A percentile compares a stretch with the other conserved stretches of the same genome.
Conservation (phyloP, 2,888 invertebrate genomes). For the Thera britannica region DNA sequence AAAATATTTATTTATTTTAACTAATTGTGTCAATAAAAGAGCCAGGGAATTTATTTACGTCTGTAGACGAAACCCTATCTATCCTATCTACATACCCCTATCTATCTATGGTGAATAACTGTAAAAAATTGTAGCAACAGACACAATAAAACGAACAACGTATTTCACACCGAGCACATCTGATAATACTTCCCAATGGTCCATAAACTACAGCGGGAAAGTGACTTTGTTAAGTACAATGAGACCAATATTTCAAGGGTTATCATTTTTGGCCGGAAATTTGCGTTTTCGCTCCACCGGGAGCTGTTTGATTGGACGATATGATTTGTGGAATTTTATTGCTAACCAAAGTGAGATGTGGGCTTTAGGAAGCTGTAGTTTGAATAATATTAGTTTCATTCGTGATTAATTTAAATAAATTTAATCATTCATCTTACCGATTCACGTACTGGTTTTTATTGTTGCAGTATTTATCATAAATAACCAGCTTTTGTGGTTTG, state of each 20-base stretch:
- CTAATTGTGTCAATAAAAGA: too few relatives aligned
- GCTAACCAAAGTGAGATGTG: constrained; percentile 31
- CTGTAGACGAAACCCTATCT: too few relatives aligned
- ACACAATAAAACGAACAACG: constrained; percentile 46
- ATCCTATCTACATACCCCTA: too few relatives aligned
- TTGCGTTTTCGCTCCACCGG: constrained; percentile 62
- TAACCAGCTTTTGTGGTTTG: too few relatives aligned
- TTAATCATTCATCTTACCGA: too few relatives aligned
- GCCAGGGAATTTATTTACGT: too few relatives aligned
- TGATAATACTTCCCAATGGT: constrained; percentile 66
- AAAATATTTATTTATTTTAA: too few relatives aligned
- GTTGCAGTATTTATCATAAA: too few relatives aligned
- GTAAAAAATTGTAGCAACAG: constrained; percentile 11
- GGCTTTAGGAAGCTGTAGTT: constrained; percentile 7
- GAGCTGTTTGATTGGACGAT: constrained; percentile 67
- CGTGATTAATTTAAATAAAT: too few relatives aligned
- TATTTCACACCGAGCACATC: constrained; percentile 56
- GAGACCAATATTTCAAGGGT: constrained; percentile 61
- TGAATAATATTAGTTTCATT: too few relatives aligned
- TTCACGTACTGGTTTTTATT: too few relatives aligned
- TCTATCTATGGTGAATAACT: neutral
- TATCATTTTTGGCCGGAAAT: constrained; percentile 75
- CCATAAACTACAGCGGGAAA: constrained; percentile 58
- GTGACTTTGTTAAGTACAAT: constrained; percentile 61
- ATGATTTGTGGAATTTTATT: constrained; percentile 58